Evolutionary conservation across 2,113 vertebrate species (phyloP), one percentile per base, ranked within the genome.

Genomic region (Apodemus sylvaticus): DNA sequence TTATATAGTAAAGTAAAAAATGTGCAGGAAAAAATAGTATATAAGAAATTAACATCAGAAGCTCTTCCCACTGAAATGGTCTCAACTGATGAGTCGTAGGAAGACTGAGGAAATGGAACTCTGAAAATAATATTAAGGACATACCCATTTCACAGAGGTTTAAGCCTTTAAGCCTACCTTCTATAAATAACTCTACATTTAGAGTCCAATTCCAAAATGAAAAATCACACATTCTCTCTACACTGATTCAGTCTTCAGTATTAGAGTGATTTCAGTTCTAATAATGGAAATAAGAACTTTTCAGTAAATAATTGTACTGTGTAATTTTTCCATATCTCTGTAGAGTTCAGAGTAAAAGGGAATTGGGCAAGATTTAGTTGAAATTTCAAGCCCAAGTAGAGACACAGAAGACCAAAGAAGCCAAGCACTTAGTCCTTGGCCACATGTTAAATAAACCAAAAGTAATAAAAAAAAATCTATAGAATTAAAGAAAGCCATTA

Each of bases 21-120:
- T 29, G 99, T 99, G 16, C 34, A 70, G 98, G 97, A 34, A 98
- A 98, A 99, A 99, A 98, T 98, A 99, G 99, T 99, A 99, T 99
- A 99, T 99, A 98, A 99, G 98, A 99, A 98, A 51, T 31, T 20
- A 22, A 13, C 22, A 24, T 93, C 76, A 73, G 3, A 64, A 64
- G 26, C 3, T 74, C 29, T 48, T 86, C 2, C 17, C 26, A 87
- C 34, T 70, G 66, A 83, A 14, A 87, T 22, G 60, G 24, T 92
- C 89, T 48, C 17, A 73, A 55, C 24, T 85, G n/a, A 5, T 36
- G 7, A 48, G 34, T 42, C 36, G 7, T 36, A 92, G 79, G 77
- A 87, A 81, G 7, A 55, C 42, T 51, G 42, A 89, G 11, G 13
- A 90, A 68, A 83, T 12, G 19, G 14, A 96, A 96, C 42, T 55